Conservation (phyloP, 2,888 invertebrate genomes). For the Lochmaea capreae region DNA sequence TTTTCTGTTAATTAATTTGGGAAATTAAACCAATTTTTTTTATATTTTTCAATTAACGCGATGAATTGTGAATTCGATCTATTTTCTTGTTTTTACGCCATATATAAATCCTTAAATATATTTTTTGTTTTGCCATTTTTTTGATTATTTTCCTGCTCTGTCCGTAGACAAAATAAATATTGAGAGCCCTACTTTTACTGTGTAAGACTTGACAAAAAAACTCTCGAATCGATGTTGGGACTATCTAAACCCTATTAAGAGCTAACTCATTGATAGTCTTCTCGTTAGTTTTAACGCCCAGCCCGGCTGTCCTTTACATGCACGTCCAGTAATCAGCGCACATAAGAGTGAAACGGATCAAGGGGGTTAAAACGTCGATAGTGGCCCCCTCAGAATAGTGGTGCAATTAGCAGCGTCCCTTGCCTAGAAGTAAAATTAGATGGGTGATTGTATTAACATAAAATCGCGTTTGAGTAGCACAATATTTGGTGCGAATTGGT, state of each 20-base stretch:
- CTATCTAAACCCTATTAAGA: constrained; percentile 1
- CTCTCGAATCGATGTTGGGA: not conserved
- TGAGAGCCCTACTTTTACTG: not conserved
- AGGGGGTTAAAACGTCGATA: constrained; percentile 8
- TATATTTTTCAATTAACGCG: no score
- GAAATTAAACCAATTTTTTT: no score
- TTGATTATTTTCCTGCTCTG: no score
- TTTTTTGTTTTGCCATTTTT: no score
- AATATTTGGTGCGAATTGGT: constrained; percentile 50
- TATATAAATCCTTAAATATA: no score
- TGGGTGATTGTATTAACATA: constrained; percentile 55
- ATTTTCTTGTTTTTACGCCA: no score
- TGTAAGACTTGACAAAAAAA: no score
- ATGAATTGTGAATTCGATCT: no score
- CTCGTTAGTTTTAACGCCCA: not conserved
- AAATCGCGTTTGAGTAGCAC: constrained; percentile 49
- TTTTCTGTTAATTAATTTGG: no score
- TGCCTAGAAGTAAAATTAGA: constrained; percentile 42
- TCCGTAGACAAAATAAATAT: no score
- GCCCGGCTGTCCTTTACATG: not conserved
- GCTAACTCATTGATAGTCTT: constrained; percentile 2
- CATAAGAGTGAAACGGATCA: constrained; percentile 1
- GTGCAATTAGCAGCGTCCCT: constrained; percentile 51
- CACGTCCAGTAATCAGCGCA: not conserved
- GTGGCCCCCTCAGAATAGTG: constrained; percentile 36